Base-by-base conservation (phyloP, 2,797 vertebrate species). In the Hirundo rustica region DNA sequence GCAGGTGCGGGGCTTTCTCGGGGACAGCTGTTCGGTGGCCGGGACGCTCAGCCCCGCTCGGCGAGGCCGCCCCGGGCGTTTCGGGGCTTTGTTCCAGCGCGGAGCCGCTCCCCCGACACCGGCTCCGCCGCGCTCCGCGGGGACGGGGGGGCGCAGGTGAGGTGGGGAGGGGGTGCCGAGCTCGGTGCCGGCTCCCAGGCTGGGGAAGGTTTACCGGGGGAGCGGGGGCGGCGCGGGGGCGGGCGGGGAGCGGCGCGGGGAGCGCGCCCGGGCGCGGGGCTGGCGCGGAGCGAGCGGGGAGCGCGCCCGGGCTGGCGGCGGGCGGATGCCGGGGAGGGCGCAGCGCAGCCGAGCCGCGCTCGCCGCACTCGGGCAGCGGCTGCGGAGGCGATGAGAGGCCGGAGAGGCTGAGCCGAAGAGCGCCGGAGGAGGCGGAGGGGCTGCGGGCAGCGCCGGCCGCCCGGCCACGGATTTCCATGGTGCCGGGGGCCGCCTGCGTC, bases 401-500 rank as follows among this genome's bases (percentile, higher is more conserved):
- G 92, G 91, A 65, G 74, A 85, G 26, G 92, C 92, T 85, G 75
- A 88, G 89, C n/a, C 53, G 70, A 20, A 54, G 77, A 34, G 61
- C 8, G 54, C 77, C 20, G 71, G 80, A 82, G n/a, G 47, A 58
- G 83, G 58, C 60, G 72, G 89, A 78, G 85, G 74, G 83, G 88
- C 96, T 95, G 65, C 74, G 55, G 96, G 97, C 90, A 96, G 96
- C 83, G 92, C 96, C 84, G 79, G 90, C 87, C 11, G 85, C 87
- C 94, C 91, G 34, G 96, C 71, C 62, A 94, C 62, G 97, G 92
- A 93, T 96, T 51, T 91, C 92, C 82, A 91, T 87, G 96, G 66
- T 88, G 90, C 11, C 27, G 85, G 96, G 64, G 65, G 75, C 94
- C 83, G 73, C 70, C 75, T 6, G 97, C 86, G 96, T 96, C 87